A percentile compares a stretch with the other conserved stretches of the same genome.
phyloP scores from a whole-genome alignment of 2,888 invertebrate species.

The Anthoptus insignis region DNA sequence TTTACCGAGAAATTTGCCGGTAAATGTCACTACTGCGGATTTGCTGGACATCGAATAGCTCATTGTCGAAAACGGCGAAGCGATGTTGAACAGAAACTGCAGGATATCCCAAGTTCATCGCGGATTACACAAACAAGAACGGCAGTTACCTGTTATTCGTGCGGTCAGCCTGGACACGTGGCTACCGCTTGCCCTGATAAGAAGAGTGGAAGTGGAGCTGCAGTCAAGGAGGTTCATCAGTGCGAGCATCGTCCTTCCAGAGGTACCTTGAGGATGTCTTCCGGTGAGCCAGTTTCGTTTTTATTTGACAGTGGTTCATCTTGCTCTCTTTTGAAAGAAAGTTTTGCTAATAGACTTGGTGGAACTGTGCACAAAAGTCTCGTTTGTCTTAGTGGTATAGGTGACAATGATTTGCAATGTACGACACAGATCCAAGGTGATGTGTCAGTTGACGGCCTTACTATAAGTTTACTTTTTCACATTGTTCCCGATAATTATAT shows the following conservation, averaged over 20 bases:
- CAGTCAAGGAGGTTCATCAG: constrained; percentile 21
- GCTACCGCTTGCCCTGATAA: neutral
- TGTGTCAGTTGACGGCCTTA: constrained; percentile 14
- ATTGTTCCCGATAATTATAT: constrained; percentile 33
- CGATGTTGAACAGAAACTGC: neutral
- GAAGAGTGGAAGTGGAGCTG: constrained; percentile 8
- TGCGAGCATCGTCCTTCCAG: constrained; percentile 36
- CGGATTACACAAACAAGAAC: neutral
- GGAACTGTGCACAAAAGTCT: constrained; percentile 41
- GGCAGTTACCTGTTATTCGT: constrained; percentile 1
- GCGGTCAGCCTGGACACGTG: constrained; percentile 28
- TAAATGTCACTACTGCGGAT: constrained; percentile 39
- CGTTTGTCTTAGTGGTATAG: constrained; percentile 49
- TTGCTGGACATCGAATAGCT: constrained; percentile 27
- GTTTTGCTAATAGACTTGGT: constrained; percentile 27
- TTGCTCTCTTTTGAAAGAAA: constrained; percentile 15
- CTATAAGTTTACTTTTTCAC: constrained; percentile 30
- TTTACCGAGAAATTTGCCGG: constrained; percentile 22
- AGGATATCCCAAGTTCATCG: constrained; percentile 3
- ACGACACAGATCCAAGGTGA: constrained; percentile 15
- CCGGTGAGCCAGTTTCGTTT: constrained; percentile 45
- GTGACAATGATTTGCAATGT: constrained; percentile 41
- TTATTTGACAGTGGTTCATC: constrained; percentile 49
- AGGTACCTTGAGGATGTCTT: constrained; percentile 35
- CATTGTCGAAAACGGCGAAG: constrained; percentile 30